A percentile compares a stretch with the other conserved stretches of the same genome.
Conservation (phyloP, 2,113 vertebrate species). For the Corythaixoides concolor region DNA sequence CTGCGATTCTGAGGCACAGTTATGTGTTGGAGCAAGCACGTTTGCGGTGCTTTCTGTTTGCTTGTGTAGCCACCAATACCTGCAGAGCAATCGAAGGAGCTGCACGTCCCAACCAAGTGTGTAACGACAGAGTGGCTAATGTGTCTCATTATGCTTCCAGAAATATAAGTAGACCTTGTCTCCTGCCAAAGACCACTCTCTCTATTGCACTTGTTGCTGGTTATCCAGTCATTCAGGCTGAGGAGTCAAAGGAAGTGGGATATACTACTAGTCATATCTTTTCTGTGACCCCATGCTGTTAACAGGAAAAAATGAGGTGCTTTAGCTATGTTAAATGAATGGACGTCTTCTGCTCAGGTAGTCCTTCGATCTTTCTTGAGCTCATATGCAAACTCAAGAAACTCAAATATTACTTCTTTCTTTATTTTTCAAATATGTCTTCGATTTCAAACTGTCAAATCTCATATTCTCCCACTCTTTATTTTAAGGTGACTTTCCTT, state of each 20-base stretch:
- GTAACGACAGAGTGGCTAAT: neutral
- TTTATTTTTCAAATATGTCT: neutral
- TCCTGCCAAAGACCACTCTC: neutral
- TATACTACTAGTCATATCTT: neutral
- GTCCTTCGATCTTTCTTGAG: neutral
- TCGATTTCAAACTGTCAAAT: neutral
- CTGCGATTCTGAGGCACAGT: neutral
- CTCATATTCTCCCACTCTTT: neutral
- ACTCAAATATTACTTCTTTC: neutral
- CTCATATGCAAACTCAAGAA: neutral
- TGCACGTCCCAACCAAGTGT: neutral
- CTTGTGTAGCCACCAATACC: neutral
- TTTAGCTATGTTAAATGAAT: neutral
- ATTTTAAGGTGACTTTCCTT: neutral
- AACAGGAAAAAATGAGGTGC: neutral
- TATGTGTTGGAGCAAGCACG: fast-evolving
- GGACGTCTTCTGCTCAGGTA: neutral
- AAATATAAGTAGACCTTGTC: neutral
- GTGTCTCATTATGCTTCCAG: neutral
- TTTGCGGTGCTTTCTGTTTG: neutral
- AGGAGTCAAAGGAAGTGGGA: neutral
- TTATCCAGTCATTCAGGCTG: neutral
- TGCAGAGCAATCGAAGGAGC: neutral
- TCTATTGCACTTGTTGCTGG: neutral
- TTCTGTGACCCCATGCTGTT: neutral